Conservation (phyloP, 37 sponge, comb jelly and placozoan genomes). For the Cliona cf. orientalis region DNA sequence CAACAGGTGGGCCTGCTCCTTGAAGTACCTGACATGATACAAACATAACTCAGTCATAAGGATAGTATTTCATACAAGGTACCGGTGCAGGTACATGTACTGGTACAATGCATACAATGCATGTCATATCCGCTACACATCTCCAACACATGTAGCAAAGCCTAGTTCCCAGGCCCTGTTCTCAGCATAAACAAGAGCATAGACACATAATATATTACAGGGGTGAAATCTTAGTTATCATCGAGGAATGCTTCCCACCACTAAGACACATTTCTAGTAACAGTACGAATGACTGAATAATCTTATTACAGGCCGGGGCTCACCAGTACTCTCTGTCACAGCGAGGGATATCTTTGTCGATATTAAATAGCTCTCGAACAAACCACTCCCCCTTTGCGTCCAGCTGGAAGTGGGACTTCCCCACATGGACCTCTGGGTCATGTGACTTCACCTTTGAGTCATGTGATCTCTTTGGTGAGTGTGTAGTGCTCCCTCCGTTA, state of each 20-base stretch:
- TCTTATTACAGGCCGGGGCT: too few relatives aligned
- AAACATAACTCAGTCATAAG: too few relatives aligned
- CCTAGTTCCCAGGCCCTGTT: too few relatives aligned
- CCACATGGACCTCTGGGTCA: background rate
- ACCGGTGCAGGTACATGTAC: too few relatives aligned
- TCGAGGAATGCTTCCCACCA: too few relatives aligned
- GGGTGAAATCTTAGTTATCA: too few relatives aligned
- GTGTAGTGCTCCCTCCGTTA: background rate
- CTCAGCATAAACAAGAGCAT: too few relatives aligned
- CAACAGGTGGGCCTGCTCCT: constrained; percentile 35
- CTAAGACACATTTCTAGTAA: too few relatives aligned
- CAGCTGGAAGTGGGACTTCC: constrained; percentile 1
- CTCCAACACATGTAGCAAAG: too few relatives aligned
- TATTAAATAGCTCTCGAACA: constrained; percentile 62
- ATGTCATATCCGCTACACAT: background rate
- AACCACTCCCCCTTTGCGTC: constrained; percentile 30
- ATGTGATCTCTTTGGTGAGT: background rate
- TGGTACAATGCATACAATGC: background rate
- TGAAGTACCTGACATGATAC: constrained; percentile 54
- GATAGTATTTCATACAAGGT: too few relatives aligned
- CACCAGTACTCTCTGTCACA: constrained; percentile 94
- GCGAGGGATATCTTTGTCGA: constrained; percentile 95
- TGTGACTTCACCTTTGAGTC: background rate
- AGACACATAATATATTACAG: too few relatives aligned
- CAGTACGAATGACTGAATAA: too few relatives aligned